Evolutionary conservation across 1,140 invertebrate species (phyloP), one percentile per base, ranked within the genome.

Genomic region (Drosophila busckii): DNA sequence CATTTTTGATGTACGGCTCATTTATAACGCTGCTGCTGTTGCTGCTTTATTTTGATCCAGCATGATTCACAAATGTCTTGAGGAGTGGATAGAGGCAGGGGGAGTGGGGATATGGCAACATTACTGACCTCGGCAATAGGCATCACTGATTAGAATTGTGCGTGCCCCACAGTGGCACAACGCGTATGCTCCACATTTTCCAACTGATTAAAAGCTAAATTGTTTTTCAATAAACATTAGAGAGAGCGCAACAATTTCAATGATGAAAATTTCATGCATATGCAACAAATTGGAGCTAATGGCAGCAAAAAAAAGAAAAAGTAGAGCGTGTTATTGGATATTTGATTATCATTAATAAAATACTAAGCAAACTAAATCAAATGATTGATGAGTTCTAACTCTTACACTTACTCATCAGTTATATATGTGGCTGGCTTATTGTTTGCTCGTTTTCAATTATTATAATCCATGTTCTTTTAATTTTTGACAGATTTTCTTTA

Each of bases 111-210:
- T n/a, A n/a, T n/a, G 7, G 40, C 26, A 45, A 53, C 40, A 67
- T 55, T 56, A 78, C 71, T 78, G 71, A 78, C 71, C 71, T 78
- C 70, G 64, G 44, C 52, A 61, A 71, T 71, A 66, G 56, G 37
- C 46, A 41, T 35, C 17, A 22, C 25, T 53, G 67, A 78, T 78
- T 78, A 70, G 52, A 70, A 63, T 42, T 37, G 65, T 48, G 69
- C 50, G 64, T 71, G 70, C 40, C 29, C 22, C 13, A 29, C 44
- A 31, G 15, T 26, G 42, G 31, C 19, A 19, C 25, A n/a, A n/a
- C 6, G 17, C 25, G 13, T 38, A 49, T 54, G 60, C 52, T 46
- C 58, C 53, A 62, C 34, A 68, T 54, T 49, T 70, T 31, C 20
- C 35, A n/a, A 22, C 41, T 75, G 70, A 75, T 76, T 75, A 75